These are phyloP conservation scores for Smutsia temminckii DNA, from an alignment of 2,797 vertebrate genomes.

Conservation along the genomic window DNA sequence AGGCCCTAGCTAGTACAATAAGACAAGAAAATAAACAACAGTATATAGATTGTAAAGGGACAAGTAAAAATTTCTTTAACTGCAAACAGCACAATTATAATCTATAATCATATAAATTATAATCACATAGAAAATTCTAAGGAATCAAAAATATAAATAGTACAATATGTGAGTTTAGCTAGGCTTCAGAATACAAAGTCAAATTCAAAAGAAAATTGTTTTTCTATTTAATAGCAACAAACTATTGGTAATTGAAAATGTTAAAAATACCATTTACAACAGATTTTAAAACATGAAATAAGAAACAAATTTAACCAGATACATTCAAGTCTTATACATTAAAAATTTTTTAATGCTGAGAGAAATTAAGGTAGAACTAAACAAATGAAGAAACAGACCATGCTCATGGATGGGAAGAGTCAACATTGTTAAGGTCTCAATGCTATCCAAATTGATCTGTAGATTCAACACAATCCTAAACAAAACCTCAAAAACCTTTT, in stretches of 20 bases:
- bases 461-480: slow-evolving; percentile 2
- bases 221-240: not conserved
- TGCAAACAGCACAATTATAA: not conserved
- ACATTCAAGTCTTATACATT: not conserved
- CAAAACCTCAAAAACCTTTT: not conserved
- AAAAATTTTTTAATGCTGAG: not conserved
- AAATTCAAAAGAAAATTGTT: not conserved
- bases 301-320: not conserved
- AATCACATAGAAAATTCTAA: slow-evolving; percentile 18
- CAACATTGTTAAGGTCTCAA: not conserved
- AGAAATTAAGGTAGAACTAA: slow-evolving; percentile 29
- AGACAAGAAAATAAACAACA: not conserved
- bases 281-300: not conserved
- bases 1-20: not conserved
- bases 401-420: not conserved
- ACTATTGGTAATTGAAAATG: not conserved
- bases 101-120: too few relatives aligned
- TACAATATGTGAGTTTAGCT: slow-evolving; percentile 14
- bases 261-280: not conserved
- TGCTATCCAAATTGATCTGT: not conserved
- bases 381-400: not conserved
- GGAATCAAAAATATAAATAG: not conserved
- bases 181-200: not conserved
- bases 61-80: not conserved
- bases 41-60: not conserved